These are phyloP conservation scores for Ornithorhynchus anatinus DNA, from an alignment of 2,113 vertebrate genomes.

Conservation along the genomic window DNA sequence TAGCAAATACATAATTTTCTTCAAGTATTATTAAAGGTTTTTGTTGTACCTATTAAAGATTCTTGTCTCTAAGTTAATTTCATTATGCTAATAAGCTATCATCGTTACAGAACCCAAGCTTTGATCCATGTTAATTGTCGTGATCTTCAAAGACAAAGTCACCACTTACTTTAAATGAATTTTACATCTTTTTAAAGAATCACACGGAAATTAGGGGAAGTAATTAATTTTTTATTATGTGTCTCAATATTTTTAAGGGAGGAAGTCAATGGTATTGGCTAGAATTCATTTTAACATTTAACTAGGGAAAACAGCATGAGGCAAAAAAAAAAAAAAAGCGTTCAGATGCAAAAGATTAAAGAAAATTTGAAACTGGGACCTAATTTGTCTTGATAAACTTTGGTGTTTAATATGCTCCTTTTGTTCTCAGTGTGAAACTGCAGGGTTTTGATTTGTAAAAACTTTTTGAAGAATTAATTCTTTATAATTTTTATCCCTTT, in stretches of 20 bases:
- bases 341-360: slow-evolving; percentile 99
- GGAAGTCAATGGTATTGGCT: slow-evolving; percentile 87
- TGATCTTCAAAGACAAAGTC: slow-evolving; percentile 99
- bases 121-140: slow-evolving; percentile 99
- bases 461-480: slow-evolving; percentile 86
- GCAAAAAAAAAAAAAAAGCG: slow-evolving; percentile 84
- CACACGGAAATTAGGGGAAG: slow-evolving; percentile 98
- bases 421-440: slow-evolving; percentile 91
- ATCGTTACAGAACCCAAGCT: slow-evolving; percentile 96
- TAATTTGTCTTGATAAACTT: slow-evolving; percentile 99
- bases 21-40: slow-evolving; percentile 99
- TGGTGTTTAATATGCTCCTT: slow-evolving; percentile 96
- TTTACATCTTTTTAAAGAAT: slow-evolving; percentile 99
- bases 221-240: slow-evolving; percentile 99
- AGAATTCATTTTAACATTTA: slow-evolving; percentile 92
- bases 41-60: slow-evolving; percentile 99
- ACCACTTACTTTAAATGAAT: slow-evolving; percentile 99
- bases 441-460: slow-evolving; percentile 84
- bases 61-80: slow-evolving; percentile 99
- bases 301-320: slow-evolving; percentile 87
- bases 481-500: slow-evolving; percentile 80
- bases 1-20: slow-evolving; percentile 96
- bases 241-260: slow-evolving; percentile 93
- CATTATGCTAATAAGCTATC: slow-evolving; percentile 99
- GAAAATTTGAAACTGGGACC: slow-evolving; percentile 92